Conservation (phyloP, 2,888 invertebrate species). For the Plutella xylostella region DNA sequence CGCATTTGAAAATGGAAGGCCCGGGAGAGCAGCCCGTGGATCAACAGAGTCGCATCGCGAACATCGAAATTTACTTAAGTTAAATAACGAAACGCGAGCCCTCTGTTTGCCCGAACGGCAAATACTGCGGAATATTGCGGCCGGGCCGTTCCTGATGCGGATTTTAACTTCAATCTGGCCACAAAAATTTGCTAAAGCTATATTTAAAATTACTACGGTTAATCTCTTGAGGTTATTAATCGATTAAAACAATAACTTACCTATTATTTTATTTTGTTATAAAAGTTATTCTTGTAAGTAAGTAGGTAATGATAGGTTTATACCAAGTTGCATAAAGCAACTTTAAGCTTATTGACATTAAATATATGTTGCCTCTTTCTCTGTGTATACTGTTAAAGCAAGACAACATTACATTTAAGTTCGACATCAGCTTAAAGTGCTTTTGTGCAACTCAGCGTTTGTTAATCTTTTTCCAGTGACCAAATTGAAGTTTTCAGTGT, state of each 20-base stretch:
- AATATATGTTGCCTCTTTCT: too few species aligned
- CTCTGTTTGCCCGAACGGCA: slow-evolving; percentile 60
- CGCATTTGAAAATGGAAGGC: slow-evolving; percentile 37
- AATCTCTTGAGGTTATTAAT: background rate
- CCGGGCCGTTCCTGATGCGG: too few species aligned
- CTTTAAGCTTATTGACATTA: too few species aligned
- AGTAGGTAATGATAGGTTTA: background rate
- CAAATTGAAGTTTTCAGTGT: too few species aligned
- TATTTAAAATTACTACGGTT: background rate
- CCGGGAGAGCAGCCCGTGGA: slow-evolving; percentile 26
- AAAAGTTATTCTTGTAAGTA: background rate
- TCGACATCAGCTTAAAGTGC: too few species aligned
- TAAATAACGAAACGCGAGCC: slow-evolving; percentile 65
- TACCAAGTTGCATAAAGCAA: background rate
- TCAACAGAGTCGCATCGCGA: slow-evolving; percentile 47
- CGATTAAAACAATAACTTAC: background rate
- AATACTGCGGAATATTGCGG: slow-evolving; percentile 41
- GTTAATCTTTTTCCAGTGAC: too few species aligned
- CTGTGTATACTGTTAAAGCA: too few species aligned
- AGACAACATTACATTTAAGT: too few species aligned
- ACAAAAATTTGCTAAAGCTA: background rate
- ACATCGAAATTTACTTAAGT: slow-evolving; percentile 70
- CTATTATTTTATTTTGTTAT: background rate
- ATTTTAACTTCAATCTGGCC: too few species aligned
- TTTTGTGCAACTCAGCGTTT: too few species aligned